Percentiles rank a stretch among this genome's conserved stretches.
Evolutionary conservation across 2,888 invertebrate genomes (phyloP).

Genomic region (Perdita meconis): DNA sequence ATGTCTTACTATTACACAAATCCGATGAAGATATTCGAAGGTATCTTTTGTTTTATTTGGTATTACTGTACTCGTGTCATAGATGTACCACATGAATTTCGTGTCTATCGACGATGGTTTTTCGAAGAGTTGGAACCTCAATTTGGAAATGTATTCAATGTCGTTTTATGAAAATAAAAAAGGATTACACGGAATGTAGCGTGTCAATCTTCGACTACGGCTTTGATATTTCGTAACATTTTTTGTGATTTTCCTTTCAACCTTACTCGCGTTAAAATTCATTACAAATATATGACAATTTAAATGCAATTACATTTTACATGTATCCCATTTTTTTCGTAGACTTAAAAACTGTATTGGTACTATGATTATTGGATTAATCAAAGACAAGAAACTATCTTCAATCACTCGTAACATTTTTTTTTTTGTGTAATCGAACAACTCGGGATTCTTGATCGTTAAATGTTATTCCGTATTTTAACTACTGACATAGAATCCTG

Average conservation of each 20-base stretch:
- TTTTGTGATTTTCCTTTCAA: conserved; percentile 19
- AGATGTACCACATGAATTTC: conserved; percentile 39
- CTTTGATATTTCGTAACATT: conserved; percentile 38
- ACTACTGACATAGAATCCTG: conserved; percentile 65
- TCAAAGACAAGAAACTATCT: conserved; percentile 14
- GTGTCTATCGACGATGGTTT: conserved; percentile 41
- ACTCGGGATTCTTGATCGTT: conserved; percentile 53
- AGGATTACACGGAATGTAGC: conserved; percentile 45
- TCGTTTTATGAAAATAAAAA: conserved; percentile 56
- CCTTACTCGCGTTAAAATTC: conserved; percentile 41
- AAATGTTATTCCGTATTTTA: conserved; percentile 50
- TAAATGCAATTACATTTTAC: conserved; percentile 51
- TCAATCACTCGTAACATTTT: conserved; percentile 6
- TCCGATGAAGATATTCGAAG: conserved; percentile 52
- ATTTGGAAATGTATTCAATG: conserved; percentile 27
- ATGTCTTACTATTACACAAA: conserved; percentile 55
- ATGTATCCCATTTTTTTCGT: conserved; percentile 18
- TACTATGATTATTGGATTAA: conserved; percentile 22
- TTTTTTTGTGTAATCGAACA: conserved; percentile 40
- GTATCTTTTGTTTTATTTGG: conserved; percentile 44
- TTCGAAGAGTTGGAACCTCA: conserved; percentile 49
- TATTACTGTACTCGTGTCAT: conserved; percentile 46
- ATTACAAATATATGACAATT: conserved; percentile 59
- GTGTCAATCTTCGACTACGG: conserved; percentile 29
- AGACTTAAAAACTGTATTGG: conserved; percentile 27